Conservation (phyloP, 1,140 invertebrate genomes). For the Drosophila bipectinata region DNA sequence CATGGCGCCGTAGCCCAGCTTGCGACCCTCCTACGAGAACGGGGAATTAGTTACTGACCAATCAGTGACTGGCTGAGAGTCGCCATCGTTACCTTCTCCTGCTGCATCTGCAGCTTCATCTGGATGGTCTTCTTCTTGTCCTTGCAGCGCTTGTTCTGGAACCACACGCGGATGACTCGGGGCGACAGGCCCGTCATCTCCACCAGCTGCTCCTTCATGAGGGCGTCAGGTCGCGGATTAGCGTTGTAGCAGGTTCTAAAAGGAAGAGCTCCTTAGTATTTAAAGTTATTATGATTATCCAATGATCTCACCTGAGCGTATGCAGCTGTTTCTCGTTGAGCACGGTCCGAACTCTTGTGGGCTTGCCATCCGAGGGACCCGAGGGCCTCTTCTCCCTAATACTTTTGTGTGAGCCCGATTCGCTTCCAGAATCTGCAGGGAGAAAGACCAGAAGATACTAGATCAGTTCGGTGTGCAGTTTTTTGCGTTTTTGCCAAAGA, state of each 20-base stretch:
- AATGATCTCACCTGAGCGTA: slow-evolving; percentile 89
- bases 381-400: slow-evolving; percentile 86
- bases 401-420: slow-evolving; percentile 93
- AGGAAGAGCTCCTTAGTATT: too few species aligned
- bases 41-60: not conserved
- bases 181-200: slow-evolving; percentile 99
- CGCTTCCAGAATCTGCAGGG: slow-evolving; percentile 91
- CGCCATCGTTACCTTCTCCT: slow-evolving; percentile 95
- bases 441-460: slow-evolving; percentile 6
- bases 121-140: slow-evolving; percentile 99
- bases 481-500: slow-evolving; percentile 23
- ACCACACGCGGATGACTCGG: slow-evolving; percentile 98
- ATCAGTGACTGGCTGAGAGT: not conserved
- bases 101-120: slow-evolving; percentile 98
- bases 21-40: slow-evolving; percentile 92
- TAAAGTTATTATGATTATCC: not conserved
- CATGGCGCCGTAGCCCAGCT: slow-evolving; percentile 95
- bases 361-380: slow-evolving; percentile 93
- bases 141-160: slow-evolving; percentile 99
- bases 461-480: slow-evolving; percentile 38
- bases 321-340: slow-evolving; percentile 99
- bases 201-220: slow-evolving; percentile 99
- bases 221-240: slow-evolving; percentile 98
- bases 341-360: slow-evolving; percentile 98
- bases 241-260: slow-evolving; percentile 95